Percentiles rank a stretch among this genome's conserved stretches.
phyloP scores from a whole-genome alignment of 2,888 invertebrate species.

The Drepanosiphum platanoidis region DNA sequence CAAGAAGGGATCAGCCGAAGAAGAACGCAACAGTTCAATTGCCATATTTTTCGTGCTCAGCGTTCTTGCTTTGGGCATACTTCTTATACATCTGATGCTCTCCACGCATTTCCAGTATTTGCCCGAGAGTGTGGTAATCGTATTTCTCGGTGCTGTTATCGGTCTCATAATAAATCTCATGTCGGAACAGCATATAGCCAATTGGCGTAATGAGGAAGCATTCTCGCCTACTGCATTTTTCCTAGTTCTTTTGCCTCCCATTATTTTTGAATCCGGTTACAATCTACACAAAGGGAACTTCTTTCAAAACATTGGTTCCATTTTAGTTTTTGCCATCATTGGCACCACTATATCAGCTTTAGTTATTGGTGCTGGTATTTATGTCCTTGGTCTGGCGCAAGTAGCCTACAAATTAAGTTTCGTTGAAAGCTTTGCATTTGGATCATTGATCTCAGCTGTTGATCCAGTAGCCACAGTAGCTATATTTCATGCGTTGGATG shows the following conservation, averaged over 20 bases:
- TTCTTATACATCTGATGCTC: constrained; percentile 93
- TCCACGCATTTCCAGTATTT: constrained; percentile 96
- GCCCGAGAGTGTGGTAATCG: constrained; percentile 97
- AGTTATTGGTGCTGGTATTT: constrained; percentile 95
- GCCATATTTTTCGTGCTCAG: constrained; percentile 98
- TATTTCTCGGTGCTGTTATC: constrained; percentile 92
- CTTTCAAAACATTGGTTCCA: constrained; percentile 97
- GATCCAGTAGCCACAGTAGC: constrained; percentile 99
- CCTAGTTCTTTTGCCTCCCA: constrained; percentile 93
- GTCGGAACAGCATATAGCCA: constrained; percentile 87
- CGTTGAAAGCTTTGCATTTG: constrained; percentile 98
- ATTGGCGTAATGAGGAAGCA: constrained; percentile 97
- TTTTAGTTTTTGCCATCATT: constrained; percentile 95
- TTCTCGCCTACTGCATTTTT: constrained; percentile 99
- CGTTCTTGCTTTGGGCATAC: constrained; percentile 91
- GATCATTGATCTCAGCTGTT: constrained; percentile 96
- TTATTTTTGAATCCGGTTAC: constrained; percentile 99
- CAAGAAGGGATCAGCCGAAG: constrained; percentile 90
- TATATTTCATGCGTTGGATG: constrained; percentile 96
- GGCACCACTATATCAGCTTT: constrained; percentile 97
- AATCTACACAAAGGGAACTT: constrained; percentile 97
- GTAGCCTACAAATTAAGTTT: constrained; percentile 92
- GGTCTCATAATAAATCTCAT: constrained; percentile 90
- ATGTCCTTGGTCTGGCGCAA: constrained; percentile 89
- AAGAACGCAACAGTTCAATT: constrained; percentile 95